Evolutionary conservation across 2,888 invertebrate genomes (phyloP).

Genomic region (Caenorhabditis uteleia): DNA sequence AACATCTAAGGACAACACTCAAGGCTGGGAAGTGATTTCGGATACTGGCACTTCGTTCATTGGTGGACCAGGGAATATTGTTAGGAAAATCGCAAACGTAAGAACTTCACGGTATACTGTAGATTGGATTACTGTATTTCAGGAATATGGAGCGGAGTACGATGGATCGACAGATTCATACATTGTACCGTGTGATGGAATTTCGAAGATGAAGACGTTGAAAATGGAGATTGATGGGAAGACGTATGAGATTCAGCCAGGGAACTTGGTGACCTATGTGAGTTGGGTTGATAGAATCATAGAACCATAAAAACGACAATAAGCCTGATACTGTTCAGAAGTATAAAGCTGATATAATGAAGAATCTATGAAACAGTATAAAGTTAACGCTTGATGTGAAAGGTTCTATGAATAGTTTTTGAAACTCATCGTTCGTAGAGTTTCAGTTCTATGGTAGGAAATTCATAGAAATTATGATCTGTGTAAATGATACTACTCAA

Average conservation of each 20-base stretch:
- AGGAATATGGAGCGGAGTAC: conserved; percentile 28
- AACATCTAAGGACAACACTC: conserved; percentile 4
- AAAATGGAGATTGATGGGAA: conserved; percentile 32
- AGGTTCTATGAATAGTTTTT: too few relatives aligned
- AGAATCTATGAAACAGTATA: too few relatives aligned
- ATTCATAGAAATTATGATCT: too few relatives aligned
- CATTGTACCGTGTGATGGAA: conserved; percentile 27
- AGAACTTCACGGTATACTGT: not conserved
- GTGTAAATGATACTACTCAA: too few relatives aligned
- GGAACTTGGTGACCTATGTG: conserved; percentile 34
- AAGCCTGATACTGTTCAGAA: too few relatives aligned
- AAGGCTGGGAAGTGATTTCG: conserved; percentile 46
- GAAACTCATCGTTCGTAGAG: too few relatives aligned
- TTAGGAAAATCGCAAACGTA: conserved; percentile 34
- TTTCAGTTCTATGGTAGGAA: too few relatives aligned
- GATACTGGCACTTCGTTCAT: conserved; percentile 54
- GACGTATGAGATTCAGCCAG: conserved; percentile 22
- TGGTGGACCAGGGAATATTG: conserved; percentile 38
- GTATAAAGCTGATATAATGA: too few relatives aligned
- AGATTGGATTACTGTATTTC: not conserved
- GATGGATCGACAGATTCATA: conserved; percentile 23
- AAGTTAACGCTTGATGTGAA: too few relatives aligned
- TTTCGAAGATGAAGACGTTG: conserved; percentile 23
- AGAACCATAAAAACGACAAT: too few relatives aligned
- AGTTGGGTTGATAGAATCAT: too few relatives aligned